Base-by-base conservation (phyloP, 1,140 invertebrate genomes). In the Drosophila navojoa region DNA sequence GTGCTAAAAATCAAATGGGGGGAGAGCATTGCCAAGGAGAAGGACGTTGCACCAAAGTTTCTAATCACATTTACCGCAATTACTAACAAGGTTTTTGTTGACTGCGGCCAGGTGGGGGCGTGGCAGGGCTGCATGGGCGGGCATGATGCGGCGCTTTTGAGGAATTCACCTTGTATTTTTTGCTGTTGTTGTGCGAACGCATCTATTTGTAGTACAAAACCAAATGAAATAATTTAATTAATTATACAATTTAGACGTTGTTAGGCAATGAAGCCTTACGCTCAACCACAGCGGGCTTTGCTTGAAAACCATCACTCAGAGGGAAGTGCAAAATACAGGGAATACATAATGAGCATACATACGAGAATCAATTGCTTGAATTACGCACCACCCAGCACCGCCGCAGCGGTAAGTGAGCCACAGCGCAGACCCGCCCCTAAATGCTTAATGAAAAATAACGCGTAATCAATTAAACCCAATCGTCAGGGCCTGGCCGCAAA, bases 21-120 rank as follows among this genome's bases (percentile, higher is more conserved):
- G 82, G 82, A 79, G n/a, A 82, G 70, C 58, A 82, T 59, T 60
- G 73, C 72, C 61, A 77, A 74, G 49, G 64, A 68, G 70, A 50
- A 63, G 61, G 58, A 74, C 49, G 66, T 64, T 71, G 63, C 54
- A 77, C 66, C 70, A 87, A 87, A 87, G 62, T 87, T 87, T 89
- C 84, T 87, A 89, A 89, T 87, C 84, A 89, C 84, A 87, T 87
- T 87, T 87, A 84, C 84, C 79, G 73, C 84, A 87, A 87, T 87
- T 89, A 87, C 84, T 87, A 89, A 87, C 84, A 89, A 87, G 79
- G 84, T 89, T 87, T 87, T 87, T 87, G 79, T 89, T 89, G 68
- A 79, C 73, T 89, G 72, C 32, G 72, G 59, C 15, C 42, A 44
- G 42, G 3, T 15, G 42, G 42, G 42, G 42, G 42, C 42, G 42